These are phyloP conservation scores for Aplysina aerophoba DNA, from an alignment of 37 sponge, comb jelly and placozoan genomes.

Conservation along the genomic window DNA sequence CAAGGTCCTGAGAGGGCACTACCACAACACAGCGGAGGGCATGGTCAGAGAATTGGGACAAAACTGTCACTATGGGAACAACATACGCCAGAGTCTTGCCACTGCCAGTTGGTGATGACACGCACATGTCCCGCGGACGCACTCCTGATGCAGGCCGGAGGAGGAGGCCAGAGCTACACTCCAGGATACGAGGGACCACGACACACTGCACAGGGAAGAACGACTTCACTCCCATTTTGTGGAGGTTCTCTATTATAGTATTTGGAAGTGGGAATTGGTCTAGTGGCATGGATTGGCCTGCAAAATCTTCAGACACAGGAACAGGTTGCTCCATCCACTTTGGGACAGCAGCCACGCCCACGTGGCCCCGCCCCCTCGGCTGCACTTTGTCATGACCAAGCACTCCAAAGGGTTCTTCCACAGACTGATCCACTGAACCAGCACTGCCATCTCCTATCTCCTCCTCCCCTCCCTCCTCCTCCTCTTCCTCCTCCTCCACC, in stretches of 20 bases:
- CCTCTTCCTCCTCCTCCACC: neutral
- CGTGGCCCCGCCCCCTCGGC: too few relatives aligned
- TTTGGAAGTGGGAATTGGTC: conserved; percentile 32
- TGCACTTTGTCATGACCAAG: too few relatives aligned
- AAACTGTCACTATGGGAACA: conserved; percentile 74
- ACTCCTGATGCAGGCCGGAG: conserved; percentile 17
- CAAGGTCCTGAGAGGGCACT: conserved; percentile 84
- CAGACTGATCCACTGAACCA: neutral
- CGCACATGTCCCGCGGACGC: conserved; percentile 75
- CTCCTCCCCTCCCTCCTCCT: neutral
- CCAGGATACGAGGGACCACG: conserved; percentile 50
- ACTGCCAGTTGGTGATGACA: conserved; percentile 96
- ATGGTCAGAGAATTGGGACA: neutral
- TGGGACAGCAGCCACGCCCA: conserved; percentile 32
- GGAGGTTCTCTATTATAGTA: conserved; percentile 47
- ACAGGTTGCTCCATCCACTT: conserved; percentile 57
- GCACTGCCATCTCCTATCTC: neutral
- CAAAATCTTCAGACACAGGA: conserved; percentile 58
- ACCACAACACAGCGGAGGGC: conserved; percentile 75
- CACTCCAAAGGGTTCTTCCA: neutral
- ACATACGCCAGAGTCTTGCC: conserved; percentile 95
- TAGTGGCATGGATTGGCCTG: conserved; percentile 37
- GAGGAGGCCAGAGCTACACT: conserved; percentile 18
- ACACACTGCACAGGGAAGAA: conserved; percentile 75
- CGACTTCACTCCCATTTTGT: conserved; percentile 25